Conservation (phyloP, 2,113 vertebrate species). For the Grammomys surdaster region DNA sequence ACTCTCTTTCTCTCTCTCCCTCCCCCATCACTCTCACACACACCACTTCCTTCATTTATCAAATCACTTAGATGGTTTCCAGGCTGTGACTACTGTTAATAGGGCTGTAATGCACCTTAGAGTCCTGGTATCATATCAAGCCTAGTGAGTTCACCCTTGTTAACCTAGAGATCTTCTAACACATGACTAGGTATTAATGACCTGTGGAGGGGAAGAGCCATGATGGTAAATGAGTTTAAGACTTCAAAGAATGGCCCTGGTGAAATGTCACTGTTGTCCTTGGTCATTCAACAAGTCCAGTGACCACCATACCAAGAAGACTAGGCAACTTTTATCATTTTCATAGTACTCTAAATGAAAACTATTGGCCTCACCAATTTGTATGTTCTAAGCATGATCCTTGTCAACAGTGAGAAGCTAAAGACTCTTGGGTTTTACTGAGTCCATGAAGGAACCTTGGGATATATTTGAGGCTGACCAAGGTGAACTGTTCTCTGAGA, state of each 20-base stretch:
- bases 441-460: neutral
- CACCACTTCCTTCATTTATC: neutral
- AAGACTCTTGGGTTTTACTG: neutral
- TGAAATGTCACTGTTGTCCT: neutral
- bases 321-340: constrained; percentile 54
- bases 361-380: neutral
- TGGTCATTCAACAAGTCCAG: constrained; percentile 43
- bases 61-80: neutral
- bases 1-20: too few species aligned
- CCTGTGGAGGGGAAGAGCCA: neutral
- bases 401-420: neutral
- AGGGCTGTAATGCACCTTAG: neutral
- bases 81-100: neutral
- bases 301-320: constrained; percentile 36
- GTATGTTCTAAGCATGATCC: neutral
- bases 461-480: neutral
- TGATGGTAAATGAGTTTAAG: neutral
- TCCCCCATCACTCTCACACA: neutral
- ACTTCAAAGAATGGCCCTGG: neutral
- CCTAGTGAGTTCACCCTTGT: neutral
- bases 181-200: neutral
- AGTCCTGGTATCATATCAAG: neutral
- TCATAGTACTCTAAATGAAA: constrained; percentile 19
- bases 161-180: neutral
- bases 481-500: neutral